phyloP scores from a whole-genome alignment of 2,888 invertebrate genomes.

The Hoplodrina ambigua region DNA sequence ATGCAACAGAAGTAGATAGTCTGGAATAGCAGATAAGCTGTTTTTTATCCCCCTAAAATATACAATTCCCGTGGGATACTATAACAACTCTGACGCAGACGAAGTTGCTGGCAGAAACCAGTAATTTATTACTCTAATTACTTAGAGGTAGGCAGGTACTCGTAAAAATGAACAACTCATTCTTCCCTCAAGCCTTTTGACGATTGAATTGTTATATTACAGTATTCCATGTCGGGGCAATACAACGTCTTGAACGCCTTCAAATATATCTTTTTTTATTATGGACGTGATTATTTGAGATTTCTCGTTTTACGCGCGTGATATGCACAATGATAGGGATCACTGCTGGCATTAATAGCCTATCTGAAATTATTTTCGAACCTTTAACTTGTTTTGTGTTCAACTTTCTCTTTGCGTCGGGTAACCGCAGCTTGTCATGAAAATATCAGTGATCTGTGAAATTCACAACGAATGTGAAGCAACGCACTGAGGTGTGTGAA shows the following conservation, averaged over 20 bases:
- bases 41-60: no score
- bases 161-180: no score
- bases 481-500: slow-evolving; percentile 6
- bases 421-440: not conserved
- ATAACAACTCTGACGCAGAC: no score
- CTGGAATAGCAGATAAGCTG: no score
- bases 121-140: no score
- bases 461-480: not conserved
- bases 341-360: not conserved
- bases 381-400: not conserved
- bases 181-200: no score
- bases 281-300: slow-evolving; percentile 1
- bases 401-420: not conserved
- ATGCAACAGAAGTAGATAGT: no score
- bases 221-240: not conserved
- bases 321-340: not conserved
- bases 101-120: no score
- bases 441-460: slow-evolving; percentile 18
- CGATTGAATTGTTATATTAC: no score
- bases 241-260: not conserved
- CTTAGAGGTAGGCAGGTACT: no score
- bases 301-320: not conserved
- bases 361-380: not conserved
- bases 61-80: no score
- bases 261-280: not conserved